These are phyloP conservation scores for Cyanoderma ruficeps DNA, from an alignment of 2,113 vertebrate species.

Conservation along the genomic window DNA sequence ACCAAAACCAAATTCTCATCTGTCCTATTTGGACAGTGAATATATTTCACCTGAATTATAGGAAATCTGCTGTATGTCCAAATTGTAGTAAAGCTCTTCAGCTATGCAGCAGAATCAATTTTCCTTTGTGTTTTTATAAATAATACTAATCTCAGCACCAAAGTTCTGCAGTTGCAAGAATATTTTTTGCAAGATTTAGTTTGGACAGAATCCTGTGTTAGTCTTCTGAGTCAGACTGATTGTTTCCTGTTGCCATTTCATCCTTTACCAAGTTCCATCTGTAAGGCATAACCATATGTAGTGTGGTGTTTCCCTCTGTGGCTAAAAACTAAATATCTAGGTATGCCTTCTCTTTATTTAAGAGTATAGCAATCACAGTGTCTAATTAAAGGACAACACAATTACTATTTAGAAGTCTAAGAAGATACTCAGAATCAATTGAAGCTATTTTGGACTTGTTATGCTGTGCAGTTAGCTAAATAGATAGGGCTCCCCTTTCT, in stretches of 20 bases:
- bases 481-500: neutral
- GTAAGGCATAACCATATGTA: neutral
- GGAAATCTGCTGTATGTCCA: neutral
- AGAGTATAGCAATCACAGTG: neutral
- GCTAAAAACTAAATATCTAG: constrained; percentile 28
- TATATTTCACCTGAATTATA: neutral
- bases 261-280: constrained; percentile 31
- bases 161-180: neutral
- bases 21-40: neutral
- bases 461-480: constrained; percentile 16
- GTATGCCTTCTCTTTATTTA: constrained; percentile 56
- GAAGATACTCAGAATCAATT: constrained; percentile 26
- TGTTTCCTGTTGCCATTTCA: constrained; percentile 1
- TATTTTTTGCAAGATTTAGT: neutral
- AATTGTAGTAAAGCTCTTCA: neutral
- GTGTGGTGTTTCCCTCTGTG: constrained; percentile 40
- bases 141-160: neutral
- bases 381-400: constrained; percentile 62
- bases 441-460: constrained; percentile 41
- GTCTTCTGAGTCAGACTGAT: neutral
- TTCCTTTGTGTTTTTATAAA: neutral
- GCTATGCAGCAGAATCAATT: neutral
- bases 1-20: neutral
- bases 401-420: constrained; percentile 36
- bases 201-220: neutral